Percentiles rank a stretch among this genome's conserved stretches.
These are phyloP conservation scores for Columba guinea DNA, from an alignment of 2,797 vertebrate genomes.

Conservation along the genomic window DNA sequence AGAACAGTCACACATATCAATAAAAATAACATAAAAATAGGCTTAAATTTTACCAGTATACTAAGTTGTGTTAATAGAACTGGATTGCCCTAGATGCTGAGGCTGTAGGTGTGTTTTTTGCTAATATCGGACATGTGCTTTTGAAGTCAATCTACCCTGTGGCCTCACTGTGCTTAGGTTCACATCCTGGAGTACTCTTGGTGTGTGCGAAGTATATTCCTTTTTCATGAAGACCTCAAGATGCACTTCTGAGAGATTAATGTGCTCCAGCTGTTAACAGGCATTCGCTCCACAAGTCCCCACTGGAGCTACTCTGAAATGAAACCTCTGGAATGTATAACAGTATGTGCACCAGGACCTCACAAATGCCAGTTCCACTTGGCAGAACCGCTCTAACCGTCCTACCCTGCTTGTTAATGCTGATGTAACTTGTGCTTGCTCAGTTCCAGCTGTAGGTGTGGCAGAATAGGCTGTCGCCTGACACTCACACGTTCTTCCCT, in stretches of 20 bases:
- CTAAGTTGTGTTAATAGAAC: neutral
- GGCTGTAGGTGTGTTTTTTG: neutral
- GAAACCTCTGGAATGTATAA: neutral
- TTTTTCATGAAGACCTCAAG: neutral
- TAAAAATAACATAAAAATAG: neutral
- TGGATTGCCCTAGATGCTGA: too few relatives aligned
- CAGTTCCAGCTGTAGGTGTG: neutral
- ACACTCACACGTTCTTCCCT: neutral
- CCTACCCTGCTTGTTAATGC: neutral
- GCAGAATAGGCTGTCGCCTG: neutral
- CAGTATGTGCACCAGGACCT: neutral
- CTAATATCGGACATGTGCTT: accelerated
- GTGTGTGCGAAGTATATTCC: accelerated
- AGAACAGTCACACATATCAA: too few relatives aligned
- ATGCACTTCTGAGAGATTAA: too few relatives aligned
- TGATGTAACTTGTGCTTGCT: neutral
- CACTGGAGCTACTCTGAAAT: neutral
- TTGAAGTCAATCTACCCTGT: neutral
- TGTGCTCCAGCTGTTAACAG: neutral
- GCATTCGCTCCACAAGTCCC: neutral
- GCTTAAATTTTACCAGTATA: neutral
- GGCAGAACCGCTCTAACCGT: neutral
- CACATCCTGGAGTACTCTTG: too few relatives aligned
- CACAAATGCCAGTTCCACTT: too few relatives aligned
- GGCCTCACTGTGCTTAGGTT: neutral